A percentile compares a stretch with the other conserved stretches of the same genome.
Conservation (phyloP, 2,888 invertebrate genomes). For the Suillia variegata region DNA sequence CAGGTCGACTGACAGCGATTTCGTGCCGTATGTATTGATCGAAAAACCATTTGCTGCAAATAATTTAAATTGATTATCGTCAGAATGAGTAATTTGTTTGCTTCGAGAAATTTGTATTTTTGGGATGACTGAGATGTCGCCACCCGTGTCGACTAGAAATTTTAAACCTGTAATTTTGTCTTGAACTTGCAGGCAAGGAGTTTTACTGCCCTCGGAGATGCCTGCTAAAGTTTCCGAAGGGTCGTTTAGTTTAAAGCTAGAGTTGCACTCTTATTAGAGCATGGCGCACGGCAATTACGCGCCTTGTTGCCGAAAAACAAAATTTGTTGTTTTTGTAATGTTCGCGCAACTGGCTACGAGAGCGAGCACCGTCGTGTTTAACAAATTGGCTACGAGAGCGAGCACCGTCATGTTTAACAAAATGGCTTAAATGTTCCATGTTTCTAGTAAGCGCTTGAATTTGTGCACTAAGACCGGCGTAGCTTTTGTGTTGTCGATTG, state of each 20-base stretch:
- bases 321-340: too few species aligned
- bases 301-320: background rate
- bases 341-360: too few species aligned
- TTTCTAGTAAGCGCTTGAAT: too few species aligned
- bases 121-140: constrained; percentile 6
- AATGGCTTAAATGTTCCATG: too few species aligned
- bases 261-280: background rate
- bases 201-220: background rate
- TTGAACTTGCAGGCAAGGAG: background rate
- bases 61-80: background rate
- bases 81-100: background rate
- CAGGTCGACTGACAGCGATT: constrained; percentile 5
- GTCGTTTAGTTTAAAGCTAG: constrained; percentile 3
- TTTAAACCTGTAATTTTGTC: background rate
- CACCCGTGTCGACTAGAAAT: constrained; percentile 15
- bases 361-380: too few species aligned
- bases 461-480: too few species aligned
- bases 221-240: background rate
- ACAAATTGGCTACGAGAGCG: too few species aligned
- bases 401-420: too few species aligned
- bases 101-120: background rate
- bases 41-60: constrained; percentile 15
- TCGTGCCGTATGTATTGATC: constrained; percentile 13
- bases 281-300: background rate
- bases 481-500: background rate